A percentile compares a stretch with the other conserved stretches of the same genome.
Conservation (phyloP, 1,140 invertebrate genomes). For the Batillaria attramentaria region DNA sequence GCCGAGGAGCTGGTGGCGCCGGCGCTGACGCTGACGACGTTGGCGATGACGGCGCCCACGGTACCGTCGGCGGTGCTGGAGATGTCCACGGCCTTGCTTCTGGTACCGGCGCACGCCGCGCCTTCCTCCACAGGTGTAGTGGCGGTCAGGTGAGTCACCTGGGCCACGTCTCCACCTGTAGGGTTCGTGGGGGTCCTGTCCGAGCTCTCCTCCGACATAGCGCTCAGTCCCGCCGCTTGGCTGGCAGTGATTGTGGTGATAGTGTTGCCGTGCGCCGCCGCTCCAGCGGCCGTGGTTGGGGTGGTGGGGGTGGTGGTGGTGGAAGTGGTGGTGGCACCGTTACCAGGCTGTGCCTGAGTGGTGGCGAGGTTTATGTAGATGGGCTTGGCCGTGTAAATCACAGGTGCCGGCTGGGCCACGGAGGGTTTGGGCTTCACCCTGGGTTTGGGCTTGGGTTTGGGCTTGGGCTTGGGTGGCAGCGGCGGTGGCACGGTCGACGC, state of each 20-base stretch:
- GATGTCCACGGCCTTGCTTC: neutral
- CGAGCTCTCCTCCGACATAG: slow-evolving; percentile 27
- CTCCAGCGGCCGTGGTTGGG: neutral
- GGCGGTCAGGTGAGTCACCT: neutral
- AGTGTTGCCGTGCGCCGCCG: neutral
- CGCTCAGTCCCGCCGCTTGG: neutral
- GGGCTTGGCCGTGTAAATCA: neutral
- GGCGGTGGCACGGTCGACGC: neutral
- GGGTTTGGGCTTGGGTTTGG: neutral
- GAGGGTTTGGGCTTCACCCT: neutral
- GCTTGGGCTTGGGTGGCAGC: neutral
- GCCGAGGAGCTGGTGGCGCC: neutral
- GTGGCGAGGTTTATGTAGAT: neutral
- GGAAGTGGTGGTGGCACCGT: neutral
- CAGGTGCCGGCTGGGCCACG: neutral
- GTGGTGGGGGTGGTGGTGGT: slow-evolving; percentile 6
- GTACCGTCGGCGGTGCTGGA: neutral
- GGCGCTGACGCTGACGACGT: neutral
- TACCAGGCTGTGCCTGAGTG: neutral
- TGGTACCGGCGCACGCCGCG: neutral
- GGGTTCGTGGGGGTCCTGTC: slow-evolving; percentile 33
- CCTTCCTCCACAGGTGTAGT: neutral
- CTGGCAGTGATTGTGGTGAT: neutral
- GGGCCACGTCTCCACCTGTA: slow-evolving; percentile 10
- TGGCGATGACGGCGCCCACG: neutral